Evolutionary conservation across 2,113 vertebrate genomes (phyloP), one percentile per base, ranked within the genome.

Genomic region (Trochalopteron elliotii): DNA sequence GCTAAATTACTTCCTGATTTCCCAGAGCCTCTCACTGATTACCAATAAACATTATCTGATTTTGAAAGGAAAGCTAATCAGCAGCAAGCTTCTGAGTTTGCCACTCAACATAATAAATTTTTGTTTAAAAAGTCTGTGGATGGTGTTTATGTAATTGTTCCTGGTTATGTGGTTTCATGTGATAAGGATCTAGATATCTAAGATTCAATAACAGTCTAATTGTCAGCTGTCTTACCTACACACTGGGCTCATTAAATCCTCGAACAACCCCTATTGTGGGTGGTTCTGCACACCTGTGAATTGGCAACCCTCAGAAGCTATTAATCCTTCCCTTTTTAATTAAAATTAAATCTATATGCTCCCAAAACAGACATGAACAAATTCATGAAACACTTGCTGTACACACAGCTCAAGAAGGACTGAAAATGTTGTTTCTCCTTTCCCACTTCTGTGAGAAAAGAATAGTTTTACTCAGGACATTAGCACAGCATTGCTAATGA

Each of bases 41-140:
- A 35, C 33, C 42, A 90, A 6, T 39, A 39, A 92, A 75, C 21
- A 31, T 50, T 65, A 83, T 27, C 63, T 81, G 45, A 61, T 81
- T 79, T 79, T 67, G 79, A 94, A 92, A 89, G 63, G 44, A 88
- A 82, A 65, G 25, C 40, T 87, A 70, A 94, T 85, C 31, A 92
- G n/a, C 40, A 65, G 50, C 25, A 72, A 83, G 50, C 45, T 76
- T 82, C 69, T 59, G 18, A 86, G 33, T 74, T 81, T 77, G 35
- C 67, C 75, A 80, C 15, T 44, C 83, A 86, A 60, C 13, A 37
- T n/a, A 90, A 72, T 57, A 87, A 27, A 25, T 52, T 89, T 88
- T 33, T 75, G 30, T 76, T 89, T 89, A 59, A 80, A 87, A 93
- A 82, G 61, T 2, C 47, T 7, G 15, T 40, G 16, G 12, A 49